Conservation (phyloP, 2,797 vertebrate genomes). For the Malacoraja senta region DNA sequence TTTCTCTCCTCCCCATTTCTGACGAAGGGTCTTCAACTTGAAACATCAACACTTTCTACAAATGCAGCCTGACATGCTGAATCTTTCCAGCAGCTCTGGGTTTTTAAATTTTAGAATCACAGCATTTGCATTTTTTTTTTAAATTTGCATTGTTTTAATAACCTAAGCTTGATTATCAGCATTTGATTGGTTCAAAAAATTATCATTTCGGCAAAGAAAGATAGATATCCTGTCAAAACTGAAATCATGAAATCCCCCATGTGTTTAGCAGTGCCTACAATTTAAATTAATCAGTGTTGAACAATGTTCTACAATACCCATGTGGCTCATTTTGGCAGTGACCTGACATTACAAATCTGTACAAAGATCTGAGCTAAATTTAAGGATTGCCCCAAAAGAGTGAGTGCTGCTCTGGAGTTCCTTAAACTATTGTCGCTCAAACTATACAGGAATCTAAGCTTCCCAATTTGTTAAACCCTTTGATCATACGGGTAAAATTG, state of each 20-base stretch:
- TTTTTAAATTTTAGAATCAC: too few species aligned
- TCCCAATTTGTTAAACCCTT: not conserved
- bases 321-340: not conserved
- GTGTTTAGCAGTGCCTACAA: not conserved
- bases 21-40: too few species aligned
- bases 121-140: too few species aligned
- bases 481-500: not conserved
- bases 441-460: not conserved
- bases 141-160: not conserved
- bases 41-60: too few species aligned
- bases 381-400: not conserved
- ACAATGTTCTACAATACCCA: not conserved
- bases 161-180: not conserved
- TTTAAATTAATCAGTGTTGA: slow-evolving; percentile 9
- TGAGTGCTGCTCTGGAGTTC: not conserved
- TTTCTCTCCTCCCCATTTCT: too few species aligned
- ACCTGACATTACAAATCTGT: not conserved
- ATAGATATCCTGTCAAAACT: not conserved
- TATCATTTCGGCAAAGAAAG: not conserved
- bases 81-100: too few species aligned
- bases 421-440: not conserved
- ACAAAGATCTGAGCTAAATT: not conserved
- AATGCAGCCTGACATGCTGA: too few species aligned
- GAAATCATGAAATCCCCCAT: not conserved
- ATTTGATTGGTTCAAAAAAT: not conserved